phyloP scores from a whole-genome alignment of 2,797 vertebrate species.

The Neosilurus mollespiculum region DNA sequence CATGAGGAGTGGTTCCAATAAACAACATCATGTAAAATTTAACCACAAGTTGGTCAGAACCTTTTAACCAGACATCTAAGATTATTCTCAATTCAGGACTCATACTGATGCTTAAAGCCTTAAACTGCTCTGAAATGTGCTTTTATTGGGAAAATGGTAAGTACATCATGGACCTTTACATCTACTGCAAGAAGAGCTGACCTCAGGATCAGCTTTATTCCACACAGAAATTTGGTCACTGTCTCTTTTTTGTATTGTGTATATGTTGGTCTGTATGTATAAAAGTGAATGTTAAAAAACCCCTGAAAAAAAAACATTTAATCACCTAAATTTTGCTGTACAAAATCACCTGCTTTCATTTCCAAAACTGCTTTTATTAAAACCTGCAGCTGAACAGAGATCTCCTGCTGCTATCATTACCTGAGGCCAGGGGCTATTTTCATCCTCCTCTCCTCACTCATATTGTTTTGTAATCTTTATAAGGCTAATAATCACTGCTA shows the following conservation, averaged over 20 bases:
- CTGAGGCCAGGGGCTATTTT: not conserved
- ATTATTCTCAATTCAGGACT: too few species aligned
- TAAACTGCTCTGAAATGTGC: too few species aligned
- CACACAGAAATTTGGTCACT: not conserved
- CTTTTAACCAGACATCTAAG: too few species aligned
- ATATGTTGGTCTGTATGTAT: not conserved
- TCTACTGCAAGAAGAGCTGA: not conserved
- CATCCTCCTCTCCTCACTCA: not conserved
- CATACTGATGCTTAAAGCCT: too few species aligned
- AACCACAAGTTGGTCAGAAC: too few species aligned
- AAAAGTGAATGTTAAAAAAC: too few species aligned
- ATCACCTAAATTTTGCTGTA: not conserved
- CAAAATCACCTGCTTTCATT: not conserved
- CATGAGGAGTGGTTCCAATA: too few species aligned
- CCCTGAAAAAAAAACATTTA: not conserved
- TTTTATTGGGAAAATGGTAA: too few species aligned
- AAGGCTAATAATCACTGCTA: not conserved
- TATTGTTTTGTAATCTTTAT: not conserved
- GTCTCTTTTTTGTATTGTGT: not conserved
- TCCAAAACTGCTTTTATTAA: not conserved
- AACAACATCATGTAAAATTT: too few species aligned
- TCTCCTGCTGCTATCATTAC: too few species aligned
- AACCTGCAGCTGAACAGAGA: not conserved
- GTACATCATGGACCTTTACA: too few species aligned
- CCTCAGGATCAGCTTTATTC: not conserved